These are phyloP conservation scores for Tachysurus fulvidraco DNA, from an alignment of 2,113 vertebrate genomes.

Conservation along the genomic window DNA sequence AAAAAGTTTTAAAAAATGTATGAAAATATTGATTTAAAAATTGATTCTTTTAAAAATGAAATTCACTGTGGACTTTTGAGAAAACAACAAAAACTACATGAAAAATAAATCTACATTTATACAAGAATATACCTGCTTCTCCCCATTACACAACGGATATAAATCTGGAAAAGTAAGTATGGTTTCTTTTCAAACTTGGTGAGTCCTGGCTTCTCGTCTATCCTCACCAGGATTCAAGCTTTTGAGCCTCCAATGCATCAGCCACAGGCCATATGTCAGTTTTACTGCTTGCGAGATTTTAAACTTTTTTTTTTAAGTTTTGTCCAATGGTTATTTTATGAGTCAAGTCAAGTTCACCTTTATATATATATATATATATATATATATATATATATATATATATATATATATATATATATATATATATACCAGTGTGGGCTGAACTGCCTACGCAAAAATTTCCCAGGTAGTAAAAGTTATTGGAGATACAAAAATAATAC, in stretches of 20 bases:
- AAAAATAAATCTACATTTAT: neutral
- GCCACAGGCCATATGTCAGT: neutral
- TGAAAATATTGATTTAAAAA: no score
- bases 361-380: neutral
- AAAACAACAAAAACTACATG: neutral
- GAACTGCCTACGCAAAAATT: neutral
- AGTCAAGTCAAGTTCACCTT: conserved; percentile 5
- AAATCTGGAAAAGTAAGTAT: neutral
- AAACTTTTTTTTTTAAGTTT: neutral
- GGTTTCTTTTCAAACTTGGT: neutral
- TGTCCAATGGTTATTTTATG: neutral
- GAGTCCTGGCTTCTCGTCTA: neutral
- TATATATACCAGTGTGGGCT: conserved; percentile 1
- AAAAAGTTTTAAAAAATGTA: neutral
- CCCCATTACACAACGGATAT: neutral
- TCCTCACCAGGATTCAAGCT: neutral
- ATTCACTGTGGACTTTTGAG: neutral
- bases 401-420: neutral
- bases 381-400: neutral
- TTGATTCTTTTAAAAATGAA: no score
- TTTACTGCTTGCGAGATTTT: neutral
- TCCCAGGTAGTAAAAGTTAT: neutral
- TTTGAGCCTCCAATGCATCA: neutral
- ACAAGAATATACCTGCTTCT: neutral
- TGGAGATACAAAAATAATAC: neutral